These are phyloP conservation scores for Phymorhynchus buccinoides DNA, from an alignment of 1,140 invertebrate genomes.

Conservation along the genomic window DNA sequence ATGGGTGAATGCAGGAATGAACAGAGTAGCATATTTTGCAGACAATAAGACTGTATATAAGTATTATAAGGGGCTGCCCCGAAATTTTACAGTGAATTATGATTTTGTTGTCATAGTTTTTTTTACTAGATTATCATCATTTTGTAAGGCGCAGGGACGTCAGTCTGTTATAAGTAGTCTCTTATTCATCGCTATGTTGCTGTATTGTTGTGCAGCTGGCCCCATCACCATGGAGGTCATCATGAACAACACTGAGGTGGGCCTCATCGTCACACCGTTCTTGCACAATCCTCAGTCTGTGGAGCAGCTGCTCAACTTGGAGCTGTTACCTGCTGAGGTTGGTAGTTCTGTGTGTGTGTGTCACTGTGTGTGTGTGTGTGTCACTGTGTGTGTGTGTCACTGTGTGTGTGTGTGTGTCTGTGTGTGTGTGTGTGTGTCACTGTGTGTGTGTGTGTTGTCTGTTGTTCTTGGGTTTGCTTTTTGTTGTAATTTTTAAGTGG, in stretches of 20 bases:
- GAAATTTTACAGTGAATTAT: too few relatives aligned
- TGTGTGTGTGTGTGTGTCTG: not conserved
- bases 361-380: not conserved
- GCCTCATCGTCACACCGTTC: constrained; percentile 41
- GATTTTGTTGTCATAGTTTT: too few relatives aligned
- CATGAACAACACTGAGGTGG: constrained; percentile 47
- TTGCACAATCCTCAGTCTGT: constrained; percentile 39
- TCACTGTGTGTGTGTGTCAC: not conserved
- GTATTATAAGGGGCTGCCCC: too few relatives aligned
- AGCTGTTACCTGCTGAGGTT: constrained; percentile 21
- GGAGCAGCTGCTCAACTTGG: constrained; percentile 29
- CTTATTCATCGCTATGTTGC: too few relatives aligned
- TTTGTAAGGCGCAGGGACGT: too few relatives aligned
- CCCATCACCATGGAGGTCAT: constrained; percentile 43
- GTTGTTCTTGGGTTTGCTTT: too few relatives aligned
- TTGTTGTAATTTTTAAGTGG: too few relatives aligned
- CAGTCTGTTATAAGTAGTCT: too few relatives aligned
- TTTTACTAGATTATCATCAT: too few relatives aligned
- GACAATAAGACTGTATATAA: too few relatives aligned
- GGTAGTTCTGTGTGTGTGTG: not conserved
- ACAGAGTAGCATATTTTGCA: too few relatives aligned
- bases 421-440: not conserved
- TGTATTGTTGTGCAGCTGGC: constrained; percentile 32
- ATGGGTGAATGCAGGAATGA: too few relatives aligned
- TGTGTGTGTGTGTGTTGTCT: not conserved